These are phyloP conservation scores for Phyllostomus discolor DNA, from an alignment of 2,113 vertebrate species.

Conservation along the genomic window DNA sequence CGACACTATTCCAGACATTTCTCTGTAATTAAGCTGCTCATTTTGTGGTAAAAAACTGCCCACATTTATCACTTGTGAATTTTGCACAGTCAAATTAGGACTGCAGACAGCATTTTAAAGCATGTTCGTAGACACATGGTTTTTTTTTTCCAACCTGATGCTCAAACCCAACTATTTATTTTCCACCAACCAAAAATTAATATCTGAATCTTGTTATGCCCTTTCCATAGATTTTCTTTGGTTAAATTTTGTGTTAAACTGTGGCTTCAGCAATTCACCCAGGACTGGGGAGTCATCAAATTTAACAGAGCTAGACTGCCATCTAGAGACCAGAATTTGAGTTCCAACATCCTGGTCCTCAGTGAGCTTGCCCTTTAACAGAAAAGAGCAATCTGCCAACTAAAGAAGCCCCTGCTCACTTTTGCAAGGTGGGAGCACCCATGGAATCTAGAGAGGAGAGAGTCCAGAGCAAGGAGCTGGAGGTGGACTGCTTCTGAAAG, in stretches of 20 bases:
- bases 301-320: conserved; percentile 83
- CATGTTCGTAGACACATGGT: background rate
- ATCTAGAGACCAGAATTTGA: conserved; percentile 81
- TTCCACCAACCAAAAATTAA: conserved; percentile 17
- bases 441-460: background rate
- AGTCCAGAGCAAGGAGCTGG: background rate
- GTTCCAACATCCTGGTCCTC: conserved; percentile 50
- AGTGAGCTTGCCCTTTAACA: conserved; percentile 7
- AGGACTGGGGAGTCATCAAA: background rate
- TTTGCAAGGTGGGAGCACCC: background rate
- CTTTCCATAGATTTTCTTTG: conserved; percentile 31
- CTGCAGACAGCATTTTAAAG: background rate
- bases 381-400: background rate
- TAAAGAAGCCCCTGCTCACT: background rate
- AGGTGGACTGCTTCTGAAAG: background rate
- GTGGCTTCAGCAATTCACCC: conserved; percentile 2
- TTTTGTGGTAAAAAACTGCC: background rate
- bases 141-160: background rate
- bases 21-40: background rate
- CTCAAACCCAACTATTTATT: conserved; percentile 46
- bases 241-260: background rate
- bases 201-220: conserved; percentile 34
- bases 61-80: background rate
- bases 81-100: background rate
- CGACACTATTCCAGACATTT: background rate